Conservation (phyloP, 2,113 vertebrate genomes). For the Callionymus lyra region DNA sequence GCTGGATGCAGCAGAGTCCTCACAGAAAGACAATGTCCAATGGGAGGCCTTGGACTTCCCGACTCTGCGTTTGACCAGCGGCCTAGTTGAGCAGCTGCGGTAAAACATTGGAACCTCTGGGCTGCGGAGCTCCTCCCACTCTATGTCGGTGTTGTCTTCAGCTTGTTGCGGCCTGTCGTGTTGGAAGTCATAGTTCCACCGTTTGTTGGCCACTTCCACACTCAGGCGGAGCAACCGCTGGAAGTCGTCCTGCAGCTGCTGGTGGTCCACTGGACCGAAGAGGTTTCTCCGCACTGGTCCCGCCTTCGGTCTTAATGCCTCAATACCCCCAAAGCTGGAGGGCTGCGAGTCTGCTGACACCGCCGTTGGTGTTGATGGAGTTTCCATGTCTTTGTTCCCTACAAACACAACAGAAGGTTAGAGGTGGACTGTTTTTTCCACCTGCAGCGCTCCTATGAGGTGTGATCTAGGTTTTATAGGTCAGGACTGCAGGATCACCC, state of each 20-base stretch:
- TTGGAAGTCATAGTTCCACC: constrained; percentile 73
- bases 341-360: constrained; percentile 7
- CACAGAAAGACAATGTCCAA: constrained; percentile 4
- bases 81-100: constrained; percentile 45
- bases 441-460: constrained; percentile 16
- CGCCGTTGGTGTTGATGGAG: constrained; percentile 26
- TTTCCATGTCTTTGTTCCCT: constrained; percentile 46
- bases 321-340: constrained; percentile 20
- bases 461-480: constrained; percentile 22
- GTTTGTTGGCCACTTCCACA: constrained; percentile 54
- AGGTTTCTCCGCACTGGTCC: constrained; percentile 51
- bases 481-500: constrained; percentile 1
- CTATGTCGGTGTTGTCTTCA: constrained; percentile 17
- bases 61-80: not conserved
- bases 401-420: constrained; percentile 5
- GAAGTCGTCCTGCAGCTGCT: constrained; percentile 68
- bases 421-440: constrained; percentile 3
- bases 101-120: constrained; percentile 68
- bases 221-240: constrained; percentile 50
- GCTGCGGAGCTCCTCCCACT: constrained; percentile 66
- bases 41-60: not conserved
- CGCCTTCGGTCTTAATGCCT: constrained; percentile 27
- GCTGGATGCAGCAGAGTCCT: constrained; percentile 22
- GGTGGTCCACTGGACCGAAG: constrained; percentile 68
- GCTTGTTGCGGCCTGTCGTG: constrained; percentile 27